Base-by-base conservation (phyloP, 2,797 vertebrate species). In the Aselliscus stoliczkanus region DNA sequence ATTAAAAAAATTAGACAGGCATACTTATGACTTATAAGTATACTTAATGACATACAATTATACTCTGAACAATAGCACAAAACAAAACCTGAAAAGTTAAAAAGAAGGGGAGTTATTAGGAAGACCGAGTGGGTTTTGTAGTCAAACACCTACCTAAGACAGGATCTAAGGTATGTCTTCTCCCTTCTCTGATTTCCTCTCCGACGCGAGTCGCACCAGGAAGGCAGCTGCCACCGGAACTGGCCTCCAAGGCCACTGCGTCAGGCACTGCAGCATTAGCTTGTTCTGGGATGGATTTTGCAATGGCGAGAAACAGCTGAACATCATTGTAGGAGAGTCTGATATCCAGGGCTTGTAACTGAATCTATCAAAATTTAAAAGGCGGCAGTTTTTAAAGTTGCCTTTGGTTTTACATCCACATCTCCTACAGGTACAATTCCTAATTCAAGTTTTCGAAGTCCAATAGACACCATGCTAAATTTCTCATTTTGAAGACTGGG, bases 281-380 rank as follows among this genome's bases (percentile, higher is more conserved):
- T 97, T 99, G 99, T 0, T 97, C 98, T 27, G 99, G 99, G 96
- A 99, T 99, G 70, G 99, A 99, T 95, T 99, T 99, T 17, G 99
- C 99, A 31, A 99, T 99, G 1, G 99, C 99, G 97, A 99, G 90
- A 97, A 99, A 99, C 12, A 99, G 99, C 82, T 99, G 99, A 67
- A 99, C 99, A 86, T 99, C 99, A 0, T 99, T 99, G 98, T 99
- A 99, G 79, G 99, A 99, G 56, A 99, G 98, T 31, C 99, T 98
- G 97, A 99, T 99, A 97, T 99, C 99, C 98, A 99, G 97, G 31
- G 99, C 99, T 93, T 99, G 99, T 96, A 99, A 98, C 73, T 99
- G 99, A 98, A 99, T 99, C 99, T 99, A 98, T 70, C 18, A 39
- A 92, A 96, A 97, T 73, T 64, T 7, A 20, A 86, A 96, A 92